Base-by-base conservation (phyloP, 2,113 vertebrate species). In the Pseudonaja textilis region DNA sequence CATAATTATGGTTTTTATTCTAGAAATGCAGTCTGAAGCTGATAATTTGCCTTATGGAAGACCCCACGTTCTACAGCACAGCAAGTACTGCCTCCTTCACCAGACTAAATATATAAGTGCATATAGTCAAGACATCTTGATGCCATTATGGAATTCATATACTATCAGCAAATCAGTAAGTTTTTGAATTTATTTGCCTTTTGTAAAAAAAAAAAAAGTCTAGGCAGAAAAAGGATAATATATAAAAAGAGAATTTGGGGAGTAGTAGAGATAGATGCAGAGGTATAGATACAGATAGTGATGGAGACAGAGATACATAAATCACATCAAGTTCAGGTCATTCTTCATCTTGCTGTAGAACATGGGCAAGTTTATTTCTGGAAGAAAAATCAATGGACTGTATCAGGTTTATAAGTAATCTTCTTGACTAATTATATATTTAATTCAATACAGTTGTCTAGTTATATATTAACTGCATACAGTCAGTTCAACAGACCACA, bases 101-200 rank as follows among this genome's bases (percentile, higher is more conserved):
- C 99, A 99, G 2, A 94, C 96, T 5, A 98, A 96, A 1, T 99
- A 98, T 64, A 92, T 99, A 96, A 98, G 96, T n/a, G 99, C 95
- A 61, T 99, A 98, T 95, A 98, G 97, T 91, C 91, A 95, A 20
- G 57, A 93, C 0, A 91, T 96, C 39, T 64, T 93, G 93, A 99
- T 99, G 98, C 98, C 99, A 0, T 90, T 99, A 92, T 99, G 99
- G 99, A 99, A 96, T 92, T 98, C 99, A 18, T 99, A 98, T 94
- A 99, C 98, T 3, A 3, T 99, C n/a, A 90, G 96, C 25, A 98
- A 96, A 39, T 95, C 96, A 4, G 99, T 99, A 93, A 95, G 98
- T 96, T 89, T 26, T 4, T 87, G 92, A 91, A 93, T 89, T 88
- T 18, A 39, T 1, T 0, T 93, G 50, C 2, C 85, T 0, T 61